Evolutionary conservation across 2,113 vertebrate genomes (phyloP), one percentile per base, ranked within the genome.

Genomic region (Ctenomys sociabilis): DNA sequence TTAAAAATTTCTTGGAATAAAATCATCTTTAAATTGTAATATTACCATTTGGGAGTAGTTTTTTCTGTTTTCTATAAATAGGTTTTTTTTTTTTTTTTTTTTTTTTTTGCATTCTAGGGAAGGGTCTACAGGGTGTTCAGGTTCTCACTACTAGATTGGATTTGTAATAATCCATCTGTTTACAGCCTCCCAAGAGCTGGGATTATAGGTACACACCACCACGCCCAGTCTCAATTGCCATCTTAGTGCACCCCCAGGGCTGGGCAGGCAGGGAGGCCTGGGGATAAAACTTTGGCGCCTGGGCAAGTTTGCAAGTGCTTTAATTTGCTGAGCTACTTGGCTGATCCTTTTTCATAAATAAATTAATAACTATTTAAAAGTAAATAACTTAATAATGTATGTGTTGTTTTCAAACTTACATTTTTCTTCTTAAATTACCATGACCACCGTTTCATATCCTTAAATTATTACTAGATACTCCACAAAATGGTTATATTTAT

Each of bases 301-400:
- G 49, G 9, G 12, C 49, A 8, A 9, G 49, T 10, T 49, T 49
- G 49, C 49, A 49, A 11, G 49, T 11, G 12, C 49, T 49, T 49
- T 49, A 49, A 49, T 49, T 11, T 49, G 49, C 49, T 49, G 49
- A 49, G 10, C 49, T 49, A 49, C 12, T 49, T 49, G 49, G 49
- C 49, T 49, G 49, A 11, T 49, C 49, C 49, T 85, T 49, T 64
- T 28, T 5, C 37, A 52, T 84, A 93, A 87, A 40, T 72, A 43
- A 86, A 80, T 57, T 73, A 77, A 92, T 82, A 85, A 77, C 52
- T 49, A 85, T 24, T 64, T 88, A 73, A 93, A 97, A 89, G 21
- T 49, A 88, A 95, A 68, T 54, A 12, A 4, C 4, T 35, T 89
- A 11, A 86, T 91, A 52, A 28, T 54, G 30, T 26, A 73, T 4